Evolutionary conservation across 2,797 vertebrate genomes (phyloP).

Genomic region (Scyliorhinus canicula): DNA sequence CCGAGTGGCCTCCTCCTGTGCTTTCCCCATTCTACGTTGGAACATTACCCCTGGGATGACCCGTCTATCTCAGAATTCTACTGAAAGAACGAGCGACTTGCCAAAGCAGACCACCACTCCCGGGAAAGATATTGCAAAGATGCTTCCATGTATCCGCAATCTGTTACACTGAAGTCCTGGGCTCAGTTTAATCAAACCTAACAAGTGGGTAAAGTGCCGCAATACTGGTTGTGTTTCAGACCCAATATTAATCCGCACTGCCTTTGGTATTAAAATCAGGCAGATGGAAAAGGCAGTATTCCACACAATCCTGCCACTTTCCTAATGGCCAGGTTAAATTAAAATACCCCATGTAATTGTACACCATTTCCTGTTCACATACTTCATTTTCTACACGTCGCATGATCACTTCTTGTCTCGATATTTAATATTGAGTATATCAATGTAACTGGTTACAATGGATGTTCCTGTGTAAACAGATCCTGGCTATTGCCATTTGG

Average conservation of each 20-base stretch:
- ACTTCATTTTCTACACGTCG: background rate
- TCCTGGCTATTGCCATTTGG: background rate
- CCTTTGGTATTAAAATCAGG: background rate
- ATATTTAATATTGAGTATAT: too few relatives aligned
- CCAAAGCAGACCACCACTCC: background rate
- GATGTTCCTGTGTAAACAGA: too few relatives aligned
- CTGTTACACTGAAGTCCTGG: background rate
- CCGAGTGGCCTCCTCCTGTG: too few relatives aligned
- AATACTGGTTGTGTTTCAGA: too few relatives aligned
- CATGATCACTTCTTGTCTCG: background rate
- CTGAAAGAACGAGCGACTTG: background rate
- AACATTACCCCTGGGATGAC: background rate
- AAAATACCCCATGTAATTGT: background rate
- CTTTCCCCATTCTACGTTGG: background rate
- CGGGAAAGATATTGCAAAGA: background rate
- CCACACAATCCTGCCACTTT: background rate
- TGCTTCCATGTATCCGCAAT: background rate
- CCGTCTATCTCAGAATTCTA: background rate
- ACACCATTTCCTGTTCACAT: background rate
- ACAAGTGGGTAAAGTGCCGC: background rate
- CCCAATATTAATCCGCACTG: background rate
- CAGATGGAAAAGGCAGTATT: too few relatives aligned
- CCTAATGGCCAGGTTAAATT: background rate
- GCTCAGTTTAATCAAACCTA: background rate
- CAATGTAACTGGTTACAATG: background rate